A percentile compares a stretch with the other conserved stretches of the same genome.
phyloP scores from a whole-genome alignment of 2,888 invertebrate genomes.

The Lampropteryx suffumata region DNA sequence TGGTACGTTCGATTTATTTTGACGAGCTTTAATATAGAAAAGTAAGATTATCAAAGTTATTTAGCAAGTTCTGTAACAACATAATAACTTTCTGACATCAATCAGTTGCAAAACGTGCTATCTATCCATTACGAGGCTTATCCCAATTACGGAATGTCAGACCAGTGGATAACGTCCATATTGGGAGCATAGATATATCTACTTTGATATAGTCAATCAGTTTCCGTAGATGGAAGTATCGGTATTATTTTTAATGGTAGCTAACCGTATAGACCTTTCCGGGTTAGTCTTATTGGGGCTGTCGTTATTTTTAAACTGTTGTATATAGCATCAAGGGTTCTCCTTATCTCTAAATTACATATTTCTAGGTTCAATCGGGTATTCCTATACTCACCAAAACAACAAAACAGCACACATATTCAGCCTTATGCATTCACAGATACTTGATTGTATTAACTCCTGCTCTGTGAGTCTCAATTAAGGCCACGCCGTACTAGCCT shows the following conservation, averaged over 20 bases:
- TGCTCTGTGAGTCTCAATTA: constrained; percentile 5
- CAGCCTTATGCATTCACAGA: too few relatives aligned
- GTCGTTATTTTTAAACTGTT: too few relatives aligned
- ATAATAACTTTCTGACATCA: constrained; percentile 1
- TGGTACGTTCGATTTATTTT: too few relatives aligned
- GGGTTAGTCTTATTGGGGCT: not conserved
- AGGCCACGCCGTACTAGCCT: constrained; percentile 28
- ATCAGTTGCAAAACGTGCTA: constrained; percentile 13
- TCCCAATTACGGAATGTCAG: constrained; percentile 17
- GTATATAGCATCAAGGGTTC: too few relatives aligned
- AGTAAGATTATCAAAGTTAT: too few relatives aligned
- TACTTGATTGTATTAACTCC: not conserved
- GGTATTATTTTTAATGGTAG: not conserved
- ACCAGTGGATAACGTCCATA: constrained; percentile 6
- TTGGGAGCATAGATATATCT: constrained; percentile 14
- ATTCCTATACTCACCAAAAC: too few relatives aligned
- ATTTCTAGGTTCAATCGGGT: too few relatives aligned
- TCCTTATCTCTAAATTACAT: too few relatives aligned
- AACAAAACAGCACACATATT: too few relatives aligned
- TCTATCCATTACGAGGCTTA: constrained; percentile 7
- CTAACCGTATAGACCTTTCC: not conserved
- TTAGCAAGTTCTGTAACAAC: too few relatives aligned
- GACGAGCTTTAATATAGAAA: too few relatives aligned
- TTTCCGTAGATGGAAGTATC: constrained; percentile 2
- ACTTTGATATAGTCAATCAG: constrained; percentile 2